These are phyloP conservation scores for Desoria tigrina DNA, from an alignment of 2,888 invertebrate species.

Conservation along the genomic window DNA sequence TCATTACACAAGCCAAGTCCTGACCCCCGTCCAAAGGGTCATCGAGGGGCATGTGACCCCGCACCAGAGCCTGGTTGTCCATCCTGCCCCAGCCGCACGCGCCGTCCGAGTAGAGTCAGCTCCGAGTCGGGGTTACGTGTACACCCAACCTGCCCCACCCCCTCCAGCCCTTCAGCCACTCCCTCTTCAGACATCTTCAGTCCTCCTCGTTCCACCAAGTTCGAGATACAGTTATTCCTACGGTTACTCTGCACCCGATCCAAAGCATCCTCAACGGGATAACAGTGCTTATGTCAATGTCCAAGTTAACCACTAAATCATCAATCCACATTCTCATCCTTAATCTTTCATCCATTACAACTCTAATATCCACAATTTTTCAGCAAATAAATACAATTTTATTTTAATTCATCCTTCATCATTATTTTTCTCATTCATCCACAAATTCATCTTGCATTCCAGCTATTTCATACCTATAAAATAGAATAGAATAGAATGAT, in stretches of 20 bases:
- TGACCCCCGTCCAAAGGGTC: slow-evolving; percentile 9
- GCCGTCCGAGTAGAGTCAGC: slow-evolving; percentile 3
- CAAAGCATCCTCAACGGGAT: slow-evolving; percentile 46
- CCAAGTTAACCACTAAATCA: slow-evolving; percentile 40
- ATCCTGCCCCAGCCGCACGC: slow-evolving; percentile 14
- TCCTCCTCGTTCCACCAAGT: slow-evolving; percentile 44
- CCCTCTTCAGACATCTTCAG: slow-evolving; percentile 27
- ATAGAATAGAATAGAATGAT: too few species aligned
- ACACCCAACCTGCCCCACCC: slow-evolving; percentile 6
- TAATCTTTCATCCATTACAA: too few species aligned
- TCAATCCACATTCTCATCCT: background rate
- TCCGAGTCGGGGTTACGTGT: slow-evolving; percentile 8
- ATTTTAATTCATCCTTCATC: too few species aligned
- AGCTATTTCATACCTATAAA: too few species aligned
- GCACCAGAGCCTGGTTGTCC: slow-evolving; percentile 11
- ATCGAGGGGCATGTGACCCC: slow-evolving; percentile 12
- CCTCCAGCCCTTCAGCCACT: slow-evolving; percentile 1
- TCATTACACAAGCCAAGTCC: background rate
- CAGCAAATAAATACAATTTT: too few species aligned
- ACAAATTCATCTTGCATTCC: too few species aligned
- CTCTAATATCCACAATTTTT: too few species aligned
- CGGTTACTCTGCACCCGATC: slow-evolving; percentile 48
- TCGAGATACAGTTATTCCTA: slow-evolving; percentile 44
- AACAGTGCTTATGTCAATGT: slow-evolving; percentile 49
- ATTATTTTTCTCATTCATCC: too few species aligned